Conservation (phyloP, 2,888 invertebrate species). For the Eucriotettix oculatus region DNA sequence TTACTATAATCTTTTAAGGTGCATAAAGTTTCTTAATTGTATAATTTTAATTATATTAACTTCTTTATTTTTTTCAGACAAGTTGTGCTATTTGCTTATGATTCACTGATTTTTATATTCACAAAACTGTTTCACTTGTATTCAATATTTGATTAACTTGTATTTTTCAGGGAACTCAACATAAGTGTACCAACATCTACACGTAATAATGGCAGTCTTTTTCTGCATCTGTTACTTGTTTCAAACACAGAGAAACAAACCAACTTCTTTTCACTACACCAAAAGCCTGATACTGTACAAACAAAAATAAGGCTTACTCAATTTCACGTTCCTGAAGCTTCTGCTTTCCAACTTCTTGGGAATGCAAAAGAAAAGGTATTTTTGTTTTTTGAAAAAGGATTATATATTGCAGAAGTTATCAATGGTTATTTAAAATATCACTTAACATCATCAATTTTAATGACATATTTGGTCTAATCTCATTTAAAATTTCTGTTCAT, state of each 20-base stretch:
- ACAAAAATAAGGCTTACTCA: slow-evolving; percentile 52
- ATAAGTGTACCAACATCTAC: slow-evolving; percentile 57
- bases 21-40: not conserved
- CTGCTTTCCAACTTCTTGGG: slow-evolving; percentile 28
- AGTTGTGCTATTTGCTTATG: too few species aligned
- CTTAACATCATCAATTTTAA: too few species aligned
- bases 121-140: too few species aligned
- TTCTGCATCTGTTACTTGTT: slow-evolving; percentile 54
- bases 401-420: too few species aligned
- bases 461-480: too few species aligned
- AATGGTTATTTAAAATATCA: too few species aligned
- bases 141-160: too few species aligned
- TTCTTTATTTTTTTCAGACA: too few species aligned
- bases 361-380: not conserved
- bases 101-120: too few species aligned
- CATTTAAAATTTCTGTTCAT: too few species aligned
- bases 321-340: slow-evolving; percentile 55
- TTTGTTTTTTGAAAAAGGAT: not conserved
- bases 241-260: slow-evolving; percentile 27
- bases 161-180: slow-evolving; percentile 38
- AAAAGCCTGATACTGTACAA: slow-evolving; percentile 40
- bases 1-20: not conserved
- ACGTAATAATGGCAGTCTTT: slow-evolving; percentile 69
- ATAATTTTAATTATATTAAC: not conserved
- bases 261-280: slow-evolving; percentile 33